Evolutionary conservation across 2,113 vertebrate genomes (phyloP).

Genomic region (Elephantulus edwardii): DNA sequence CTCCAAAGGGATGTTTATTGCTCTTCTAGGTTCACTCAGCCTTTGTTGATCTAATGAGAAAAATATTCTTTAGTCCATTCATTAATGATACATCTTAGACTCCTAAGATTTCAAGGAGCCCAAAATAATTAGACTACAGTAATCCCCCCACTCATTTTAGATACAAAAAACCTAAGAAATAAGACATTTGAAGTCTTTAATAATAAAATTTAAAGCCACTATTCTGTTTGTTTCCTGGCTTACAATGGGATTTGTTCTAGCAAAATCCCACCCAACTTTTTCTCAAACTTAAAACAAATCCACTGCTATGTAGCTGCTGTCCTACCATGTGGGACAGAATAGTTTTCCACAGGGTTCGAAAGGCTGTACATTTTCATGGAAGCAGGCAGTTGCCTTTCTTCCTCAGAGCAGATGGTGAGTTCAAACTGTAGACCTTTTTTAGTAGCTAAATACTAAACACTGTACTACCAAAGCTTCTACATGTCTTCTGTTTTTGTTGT

Average conservation of each 20-base stretch:
- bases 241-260: conserved; percentile 38
- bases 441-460: no score
- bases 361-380: no score
- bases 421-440: no score
- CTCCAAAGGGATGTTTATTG: conserved; percentile 63
- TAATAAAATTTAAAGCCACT: no score
- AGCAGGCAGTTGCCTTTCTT: no score
- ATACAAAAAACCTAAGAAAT: conserved; percentile 5
- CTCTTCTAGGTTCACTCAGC: not conserved
- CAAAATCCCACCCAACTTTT: conserved; percentile 21
- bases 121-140: conserved; percentile 24
- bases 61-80: not conserved
- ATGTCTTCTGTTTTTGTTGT: no score
- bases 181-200: not conserved
- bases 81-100: not conserved
- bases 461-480: no score
- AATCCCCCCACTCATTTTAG: not conserved
- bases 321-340: no score
- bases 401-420: no score
- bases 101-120: not conserved
- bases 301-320: no score
- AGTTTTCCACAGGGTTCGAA: no score
- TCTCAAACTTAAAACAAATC: not conserved
- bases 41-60: conserved; percentile 15
- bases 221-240: no score